Evolutionary conservation across 2,113 vertebrate species (phyloP), one percentile per base, ranked within the genome.

Genomic region (Spea bombifrons): DNA sequence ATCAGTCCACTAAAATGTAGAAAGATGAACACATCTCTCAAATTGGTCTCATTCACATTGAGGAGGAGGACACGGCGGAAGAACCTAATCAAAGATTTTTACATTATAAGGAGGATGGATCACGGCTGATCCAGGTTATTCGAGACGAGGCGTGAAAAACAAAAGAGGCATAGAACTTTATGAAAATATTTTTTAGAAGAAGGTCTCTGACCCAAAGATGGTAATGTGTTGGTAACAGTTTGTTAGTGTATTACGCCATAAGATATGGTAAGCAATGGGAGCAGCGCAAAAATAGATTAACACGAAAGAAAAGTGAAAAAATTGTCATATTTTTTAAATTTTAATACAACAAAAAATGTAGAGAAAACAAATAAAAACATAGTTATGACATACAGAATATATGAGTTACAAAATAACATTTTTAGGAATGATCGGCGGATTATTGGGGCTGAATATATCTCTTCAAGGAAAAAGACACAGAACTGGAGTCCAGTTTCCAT

Each of bases 1-100:
- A 71, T 61, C 69, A 72, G 61, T 79, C 76, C 72, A 70, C 63
- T 63, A 64, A 78, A 71, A 78, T 52, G 48, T 72, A 66, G 30
- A 55, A 66, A 72, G 61, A 72, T 78, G 70, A 79, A 57, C 63
- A 47, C 61, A 73, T 79, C 70, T 66, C 44, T 71, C 59, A 78
- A 10, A 71, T 50, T 47, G 59, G 59, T 66, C 48, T 73, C 57
- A 65, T 67, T 79, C 71, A 66, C 63, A 65, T 43, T 57, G 50
- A 72, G 70, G 72, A 74, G 72, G 63, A 67, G 15, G 75, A 76
- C 75, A 76, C 15, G 12, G 16, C 5, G 49, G 47, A 73, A 16
- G 44, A n/a, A 13, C 44, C 70, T 79, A 30, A 79, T 73, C 50
- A 53, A 49, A 70, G 55, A 48, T 16, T 44, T 45, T 77, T 47